Evolutionary conservation across 1,140 invertebrate genomes (phyloP).

Genomic region (Trichonephila inaurata): DNA sequence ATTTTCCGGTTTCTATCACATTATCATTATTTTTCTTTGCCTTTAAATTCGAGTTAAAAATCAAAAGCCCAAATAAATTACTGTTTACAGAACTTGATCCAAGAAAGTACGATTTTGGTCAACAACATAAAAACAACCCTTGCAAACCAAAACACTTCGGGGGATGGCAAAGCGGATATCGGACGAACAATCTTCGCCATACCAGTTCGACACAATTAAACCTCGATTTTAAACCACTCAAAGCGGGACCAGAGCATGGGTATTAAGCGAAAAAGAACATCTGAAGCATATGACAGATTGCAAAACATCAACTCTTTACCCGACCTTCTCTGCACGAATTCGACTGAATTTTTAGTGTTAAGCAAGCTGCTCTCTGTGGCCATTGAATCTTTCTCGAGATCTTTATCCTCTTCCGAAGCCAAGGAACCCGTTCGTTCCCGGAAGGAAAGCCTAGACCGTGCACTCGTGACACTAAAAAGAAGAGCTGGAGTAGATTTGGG

Average conservation of each 20-base stretch:
- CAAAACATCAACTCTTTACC: neutral
- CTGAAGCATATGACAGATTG: too few relatives aligned
- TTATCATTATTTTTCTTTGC: too few relatives aligned
- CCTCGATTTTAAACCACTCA: neutral
- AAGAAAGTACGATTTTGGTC: too few relatives aligned
- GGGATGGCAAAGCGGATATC: too few relatives aligned
- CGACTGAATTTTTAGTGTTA: neutral
- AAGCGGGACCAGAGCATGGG: neutral
- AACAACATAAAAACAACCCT: too few relatives aligned
- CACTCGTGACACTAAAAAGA: conserved; percentile 44
- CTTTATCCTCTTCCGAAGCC: neutral
- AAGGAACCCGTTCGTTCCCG: conserved; percentile 29
- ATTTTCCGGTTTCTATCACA: too few relatives aligned
- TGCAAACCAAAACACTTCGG: too few relatives aligned
- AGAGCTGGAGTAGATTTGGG: neutral
- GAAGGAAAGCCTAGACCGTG: conserved; percentile 28
- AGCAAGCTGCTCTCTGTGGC: neutral
- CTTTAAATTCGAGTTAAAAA: too few relatives aligned
- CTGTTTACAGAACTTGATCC: too few relatives aligned
- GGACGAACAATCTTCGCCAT: neutral
- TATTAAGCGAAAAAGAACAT: neutral
- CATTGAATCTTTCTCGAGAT: neutral
- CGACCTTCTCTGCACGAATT: neutral
- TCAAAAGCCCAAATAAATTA: too few relatives aligned
- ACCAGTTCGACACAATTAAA: neutral